These are phyloP conservation scores for Tryphoninae sp. DNA, from an alignment of 2,888 invertebrate species.

Conservation along the genomic window DNA sequence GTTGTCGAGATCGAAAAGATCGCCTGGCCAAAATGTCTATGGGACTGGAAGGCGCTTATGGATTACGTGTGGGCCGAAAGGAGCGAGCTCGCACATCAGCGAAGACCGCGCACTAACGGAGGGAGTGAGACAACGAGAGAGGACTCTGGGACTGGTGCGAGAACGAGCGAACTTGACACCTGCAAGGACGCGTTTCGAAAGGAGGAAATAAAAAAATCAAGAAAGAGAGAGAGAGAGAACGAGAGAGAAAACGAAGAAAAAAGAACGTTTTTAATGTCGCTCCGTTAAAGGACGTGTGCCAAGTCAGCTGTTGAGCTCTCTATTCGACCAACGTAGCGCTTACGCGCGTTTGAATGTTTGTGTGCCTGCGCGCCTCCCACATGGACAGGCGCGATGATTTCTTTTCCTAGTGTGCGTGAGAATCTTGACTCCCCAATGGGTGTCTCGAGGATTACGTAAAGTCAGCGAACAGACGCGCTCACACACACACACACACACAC, in stretches of 20 bases:
- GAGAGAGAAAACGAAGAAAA: conserved; percentile 59
- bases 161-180: conserved; percentile 80
- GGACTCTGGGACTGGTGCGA: conserved; percentile 42
- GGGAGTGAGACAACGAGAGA: conserved; percentile 1
- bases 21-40: conserved; percentile 33
- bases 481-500: background rate
- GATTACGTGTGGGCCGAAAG: conserved; percentile 67
- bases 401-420: background rate
- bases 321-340: conserved; percentile 28
- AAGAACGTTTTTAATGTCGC: conserved; percentile 66
- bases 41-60: conserved; percentile 25
- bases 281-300: conserved; percentile 77
- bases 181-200: conserved; percentile 81
- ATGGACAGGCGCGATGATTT: too few species aligned
- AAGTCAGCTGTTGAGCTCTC: conserved; percentile 66
- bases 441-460: conserved; percentile 55
- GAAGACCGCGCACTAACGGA: background rate
- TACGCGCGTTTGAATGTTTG: background rate
- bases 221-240: conserved; percentile 62
- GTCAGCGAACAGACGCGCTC: conserved; percentile 23
- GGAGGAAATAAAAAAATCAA: conserved; percentile 78
- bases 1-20: conserved; percentile 40
- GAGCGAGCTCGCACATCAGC: background rate
- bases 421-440: conserved; percentile 6
- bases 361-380: too few species aligned